phyloP scores from a whole-genome alignment of 2,113 vertebrate genomes.

The Heterotilapia buettikoferi region DNA sequence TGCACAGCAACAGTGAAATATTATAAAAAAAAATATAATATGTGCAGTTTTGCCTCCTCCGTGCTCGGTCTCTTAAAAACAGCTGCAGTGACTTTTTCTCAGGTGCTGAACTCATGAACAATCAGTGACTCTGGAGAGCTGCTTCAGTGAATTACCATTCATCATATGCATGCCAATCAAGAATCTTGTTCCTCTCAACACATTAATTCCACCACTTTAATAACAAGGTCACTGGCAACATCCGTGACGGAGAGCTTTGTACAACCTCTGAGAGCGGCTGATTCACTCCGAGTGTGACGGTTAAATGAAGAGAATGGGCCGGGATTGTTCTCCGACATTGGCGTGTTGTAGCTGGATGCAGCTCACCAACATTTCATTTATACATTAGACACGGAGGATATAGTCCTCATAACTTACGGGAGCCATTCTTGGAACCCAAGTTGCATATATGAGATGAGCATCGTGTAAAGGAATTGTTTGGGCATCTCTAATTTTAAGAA shows the following conservation, averaged over 20 bases:
- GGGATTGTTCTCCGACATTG: neutral
- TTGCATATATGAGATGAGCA: neutral
- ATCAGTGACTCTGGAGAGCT: neutral
- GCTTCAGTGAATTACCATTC: neutral
- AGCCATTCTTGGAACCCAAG: neutral
- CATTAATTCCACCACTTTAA: slow-evolving; percentile 9
- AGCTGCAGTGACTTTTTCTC: neutral
- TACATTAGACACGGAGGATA: neutral
- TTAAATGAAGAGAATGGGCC: neutral
- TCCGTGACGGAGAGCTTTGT: neutral
- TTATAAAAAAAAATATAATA: neutral
- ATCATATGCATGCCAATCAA: slow-evolving; percentile 10
- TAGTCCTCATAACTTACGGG: neutral
- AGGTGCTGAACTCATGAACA: neutral
- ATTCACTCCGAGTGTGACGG: neutral
- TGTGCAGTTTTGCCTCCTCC: neutral
- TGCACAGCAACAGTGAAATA: neutral
- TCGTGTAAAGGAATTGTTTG: neutral
- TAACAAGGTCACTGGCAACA: neutral
- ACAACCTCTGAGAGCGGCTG: neutral
- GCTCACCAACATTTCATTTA: neutral
- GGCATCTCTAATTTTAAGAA: slow-evolving; percentile 4
- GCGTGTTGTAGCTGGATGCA: neutral
- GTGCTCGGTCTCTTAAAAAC: neutral
- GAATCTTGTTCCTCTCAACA: neutral